Evolutionary conservation across 2,888 invertebrate species (phyloP), one percentile per base, ranked within the genome.

Genomic region (Polietes domitor): DNA sequence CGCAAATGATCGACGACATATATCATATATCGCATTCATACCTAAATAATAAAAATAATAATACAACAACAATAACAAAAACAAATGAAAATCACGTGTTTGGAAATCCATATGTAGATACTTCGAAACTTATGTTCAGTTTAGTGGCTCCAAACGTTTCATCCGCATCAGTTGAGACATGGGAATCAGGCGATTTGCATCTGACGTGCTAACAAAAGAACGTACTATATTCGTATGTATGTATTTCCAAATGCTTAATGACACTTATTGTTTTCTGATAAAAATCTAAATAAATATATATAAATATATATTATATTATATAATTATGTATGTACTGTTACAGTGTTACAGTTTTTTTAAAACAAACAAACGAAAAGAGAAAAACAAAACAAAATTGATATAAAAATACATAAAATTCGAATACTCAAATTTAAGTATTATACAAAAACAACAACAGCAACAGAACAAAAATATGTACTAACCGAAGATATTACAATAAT

Each of bases 401-500:
- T 43, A 43, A 4, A 41, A 68, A 68, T 21, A 43, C 12, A 65
- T 10, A 32, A 75, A 63, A 41, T 73, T 73, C 41, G 73, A 73
- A 73, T 73, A 58, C 58, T 37, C 73, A 58, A 58, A 73, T 73
- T 73, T 73, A 43, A 68, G 68, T 41, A 73, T 73, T 61, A 61
- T 73, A 73, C 58, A 73, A 55, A 9, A 55, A 43, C 65, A 65
- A 65, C 65, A 65, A 9, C 37, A 61, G 32, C 32, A 55, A 74
- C 26, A 63, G n/a, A n/a, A 77, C 65, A 37, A 74, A 77, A 77
- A 32, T 78, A 84, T 84, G 68, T 84, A 84, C 72, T 84, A 81
- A 84, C 81, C 80, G 61, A 81, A 84, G 61, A 84, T 80, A 83
- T 80, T 77, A 82, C 63, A 73, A 76, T 47, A 17, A 73, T 43